These are phyloP conservation scores for Gibbula magus DNA, from an alignment of 2,888 invertebrate genomes.

Conservation along the genomic window DNA sequence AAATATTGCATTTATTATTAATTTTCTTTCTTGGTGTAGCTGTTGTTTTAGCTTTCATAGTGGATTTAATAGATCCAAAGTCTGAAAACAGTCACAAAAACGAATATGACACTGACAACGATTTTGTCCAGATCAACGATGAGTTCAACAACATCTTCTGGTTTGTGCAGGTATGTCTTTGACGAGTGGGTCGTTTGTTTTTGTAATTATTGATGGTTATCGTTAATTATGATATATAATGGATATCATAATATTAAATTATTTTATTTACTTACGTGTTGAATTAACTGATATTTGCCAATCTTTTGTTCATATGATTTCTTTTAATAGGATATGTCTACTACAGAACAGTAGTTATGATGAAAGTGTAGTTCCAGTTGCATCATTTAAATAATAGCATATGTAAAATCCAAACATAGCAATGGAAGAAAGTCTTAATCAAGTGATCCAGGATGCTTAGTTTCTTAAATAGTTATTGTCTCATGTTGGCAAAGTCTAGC, in stretches of 20 bases:
- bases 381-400: not conserved
- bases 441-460: too few relatives aligned
- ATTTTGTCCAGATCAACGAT: not conserved
- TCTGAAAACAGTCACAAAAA: not conserved
- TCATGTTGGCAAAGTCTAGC: too few relatives aligned
- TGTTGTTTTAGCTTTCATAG: not conserved
- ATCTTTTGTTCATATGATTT: too few relatives aligned
- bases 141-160: conserved; percentile 38
- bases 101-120: not conserved
- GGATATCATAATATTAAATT: too few relatives aligned
- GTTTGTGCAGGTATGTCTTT: conserved; percentile 39
- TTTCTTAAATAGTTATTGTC: too few relatives aligned
- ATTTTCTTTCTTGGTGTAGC: not conserved
- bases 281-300: not conserved
- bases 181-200: too few relatives aligned
- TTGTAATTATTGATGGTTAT: too few relatives aligned
- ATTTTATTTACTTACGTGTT: not conserved
- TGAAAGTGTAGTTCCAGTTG: not conserved
- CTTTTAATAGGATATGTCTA: too few relatives aligned
- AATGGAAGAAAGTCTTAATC: too few relatives aligned
- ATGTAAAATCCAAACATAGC: not conserved
- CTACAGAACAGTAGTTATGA: not conserved
- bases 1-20: not conserved
- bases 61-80: conserved; percentile 8
- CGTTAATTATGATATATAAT: too few relatives aligned